phyloP scores from a whole-genome alignment of 2,113 vertebrate species.

The Daboia siamensis region DNA sequence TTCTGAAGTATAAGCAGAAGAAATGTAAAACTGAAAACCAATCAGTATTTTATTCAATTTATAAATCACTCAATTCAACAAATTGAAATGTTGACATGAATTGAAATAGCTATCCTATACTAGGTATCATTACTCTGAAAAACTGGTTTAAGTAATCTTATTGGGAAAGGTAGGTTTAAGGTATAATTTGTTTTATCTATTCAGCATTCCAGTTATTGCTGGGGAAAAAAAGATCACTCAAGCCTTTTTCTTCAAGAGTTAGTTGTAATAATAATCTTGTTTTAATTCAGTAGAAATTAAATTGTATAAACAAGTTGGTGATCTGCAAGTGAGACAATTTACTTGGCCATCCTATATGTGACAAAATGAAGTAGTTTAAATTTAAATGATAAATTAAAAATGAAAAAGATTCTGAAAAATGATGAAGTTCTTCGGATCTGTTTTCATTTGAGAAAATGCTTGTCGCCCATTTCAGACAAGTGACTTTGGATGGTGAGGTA shows the following conservation, averaged over 20 bases:
- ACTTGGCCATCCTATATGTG: neutral
- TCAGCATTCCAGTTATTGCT: neutral
- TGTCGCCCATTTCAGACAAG: neutral
- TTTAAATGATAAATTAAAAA: neutral
- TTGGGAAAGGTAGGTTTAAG: neutral
- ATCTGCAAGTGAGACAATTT: neutral
- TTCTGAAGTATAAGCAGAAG: conserved; percentile 68
- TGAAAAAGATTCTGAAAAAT: neutral
- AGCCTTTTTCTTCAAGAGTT: neutral
- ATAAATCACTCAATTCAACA: neutral
- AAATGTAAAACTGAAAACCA: conserved; percentile 28
- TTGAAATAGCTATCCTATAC: neutral
- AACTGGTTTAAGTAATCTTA: neutral
- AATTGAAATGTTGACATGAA: neutral
- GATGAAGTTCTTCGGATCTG: neutral
- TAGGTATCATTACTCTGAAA: neutral
- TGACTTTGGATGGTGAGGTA: neutral
- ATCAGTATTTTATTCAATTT: neutral
- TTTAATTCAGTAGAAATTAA: neutral
- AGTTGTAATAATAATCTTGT: neutral
- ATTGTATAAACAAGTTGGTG: neutral
- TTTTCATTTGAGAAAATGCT: neutral
- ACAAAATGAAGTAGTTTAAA: neutral
- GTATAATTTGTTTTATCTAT: neutral
- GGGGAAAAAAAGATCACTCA: neutral